Percentiles rank a stretch among this genome's conserved stretches.
Conservation (phyloP, 2,797 vertebrate genomes). For the Amblyraja radiata region DNA sequence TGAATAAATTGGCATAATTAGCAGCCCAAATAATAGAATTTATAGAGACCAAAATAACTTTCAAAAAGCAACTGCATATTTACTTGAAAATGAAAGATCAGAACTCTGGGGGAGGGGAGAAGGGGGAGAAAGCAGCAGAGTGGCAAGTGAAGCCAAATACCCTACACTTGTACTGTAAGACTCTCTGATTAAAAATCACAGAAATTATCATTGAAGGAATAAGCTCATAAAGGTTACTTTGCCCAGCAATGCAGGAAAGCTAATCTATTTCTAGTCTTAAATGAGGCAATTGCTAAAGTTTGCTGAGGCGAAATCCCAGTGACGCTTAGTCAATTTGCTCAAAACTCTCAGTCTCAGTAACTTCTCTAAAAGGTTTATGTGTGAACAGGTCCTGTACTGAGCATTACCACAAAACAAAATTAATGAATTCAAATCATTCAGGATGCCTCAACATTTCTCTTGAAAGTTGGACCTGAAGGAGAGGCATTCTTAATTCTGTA, state of each 20-base stretch:
- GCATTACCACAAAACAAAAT: background rate
- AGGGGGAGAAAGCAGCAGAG: no score
- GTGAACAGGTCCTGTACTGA: background rate
- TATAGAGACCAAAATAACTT: background rate
- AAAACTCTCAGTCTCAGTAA: background rate
- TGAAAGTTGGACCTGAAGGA: background rate
- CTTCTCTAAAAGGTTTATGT: background rate
- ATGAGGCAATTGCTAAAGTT: background rate
- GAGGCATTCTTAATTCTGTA: background rate
- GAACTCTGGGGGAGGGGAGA: no score
- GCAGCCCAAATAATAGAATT: background rate
- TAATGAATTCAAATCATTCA: background rate
- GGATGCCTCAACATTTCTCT: background rate
- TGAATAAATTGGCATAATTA: background rate
- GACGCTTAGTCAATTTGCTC: background rate
- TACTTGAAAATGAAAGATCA: no score
- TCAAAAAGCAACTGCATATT: no score
- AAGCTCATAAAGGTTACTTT: no score
- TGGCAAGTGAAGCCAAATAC: no score
- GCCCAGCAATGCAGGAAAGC: background rate
- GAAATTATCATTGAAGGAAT: no score
- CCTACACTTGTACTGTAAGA: no score
- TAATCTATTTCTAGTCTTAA: background rate
- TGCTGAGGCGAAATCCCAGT: background rate
- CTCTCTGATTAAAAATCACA: no score